A percentile compares a stretch with the other conserved stretches of the same genome.
Evolutionary conservation across 2,888 invertebrate genomes (phyloP).

Genomic region (Pammene fasciana): DNA sequence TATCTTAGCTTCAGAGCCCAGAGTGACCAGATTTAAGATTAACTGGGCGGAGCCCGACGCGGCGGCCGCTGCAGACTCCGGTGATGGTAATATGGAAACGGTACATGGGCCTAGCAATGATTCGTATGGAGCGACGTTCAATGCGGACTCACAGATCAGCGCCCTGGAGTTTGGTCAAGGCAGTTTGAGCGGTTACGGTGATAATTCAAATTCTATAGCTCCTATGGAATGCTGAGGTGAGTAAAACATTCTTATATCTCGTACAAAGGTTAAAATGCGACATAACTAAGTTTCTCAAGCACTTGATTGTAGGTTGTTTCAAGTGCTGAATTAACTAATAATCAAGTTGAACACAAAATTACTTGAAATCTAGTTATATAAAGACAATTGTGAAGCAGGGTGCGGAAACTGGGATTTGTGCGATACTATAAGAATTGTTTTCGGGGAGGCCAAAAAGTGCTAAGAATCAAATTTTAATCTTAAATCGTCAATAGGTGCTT

Average conservation of each 20-base stretch:
- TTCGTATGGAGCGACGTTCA: conserved; percentile 71
- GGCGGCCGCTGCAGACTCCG: conserved; percentile 62
- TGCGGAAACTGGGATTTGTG: too few relatives aligned
- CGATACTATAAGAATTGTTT: too few relatives aligned
- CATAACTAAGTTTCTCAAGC: too few relatives aligned
- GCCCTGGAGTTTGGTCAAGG: conserved; percentile 71
- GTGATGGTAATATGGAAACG: conserved; percentile 67
- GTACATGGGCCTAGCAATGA: conserved; percentile 72
- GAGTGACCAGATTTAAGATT: conserved; percentile 97
- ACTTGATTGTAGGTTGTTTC: too few relatives aligned
- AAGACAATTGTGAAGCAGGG: too few relatives aligned
- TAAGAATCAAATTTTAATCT: too few relatives aligned
- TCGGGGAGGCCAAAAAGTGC: too few relatives aligned
- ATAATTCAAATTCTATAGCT: conserved; percentile 85
- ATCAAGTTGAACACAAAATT: too few relatives aligned
- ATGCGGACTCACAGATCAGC: conserved; percentile 76
- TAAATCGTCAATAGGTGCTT: too few relatives aligned
- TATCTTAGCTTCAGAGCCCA: conserved; percentile 93
- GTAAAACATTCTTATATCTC: conserved; percentile 33
- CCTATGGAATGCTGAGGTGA: conserved; percentile 85
- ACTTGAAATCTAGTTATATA: too few relatives aligned
- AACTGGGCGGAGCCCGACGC: conserved; percentile 94
- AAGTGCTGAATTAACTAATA: too few relatives aligned
- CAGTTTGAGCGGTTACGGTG: conserved; percentile 79
- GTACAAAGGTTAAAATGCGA: neutral